phyloP scores from a whole-genome alignment of 2,113 vertebrate genomes.

The Laticauda colubrina region DNA sequence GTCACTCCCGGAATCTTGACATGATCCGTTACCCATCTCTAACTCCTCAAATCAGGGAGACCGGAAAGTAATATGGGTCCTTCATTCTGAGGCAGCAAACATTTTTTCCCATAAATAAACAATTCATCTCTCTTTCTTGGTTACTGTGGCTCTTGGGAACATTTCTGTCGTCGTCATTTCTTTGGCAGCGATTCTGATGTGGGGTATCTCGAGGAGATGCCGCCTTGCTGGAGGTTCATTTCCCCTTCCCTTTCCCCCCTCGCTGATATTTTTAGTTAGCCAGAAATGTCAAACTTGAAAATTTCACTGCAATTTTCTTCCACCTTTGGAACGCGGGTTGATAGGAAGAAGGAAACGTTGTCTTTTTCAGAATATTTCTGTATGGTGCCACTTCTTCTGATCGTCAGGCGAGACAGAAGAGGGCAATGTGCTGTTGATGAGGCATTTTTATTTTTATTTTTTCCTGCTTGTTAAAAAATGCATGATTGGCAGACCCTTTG shows the following conservation, averaged over 20 bases:
- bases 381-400: constrained; percentile 47
- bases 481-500: constrained; percentile 26
- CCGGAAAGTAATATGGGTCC: background rate
- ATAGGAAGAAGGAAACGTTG: constrained; percentile 47
- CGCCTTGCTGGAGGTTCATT: background rate
- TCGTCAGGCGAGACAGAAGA: constrained; percentile 29
- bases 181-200: background rate
- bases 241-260: background rate
- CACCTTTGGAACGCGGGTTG: constrained; percentile 37
- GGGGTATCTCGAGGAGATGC: background rate
- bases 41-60: background rate
- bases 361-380: constrained; percentile 52
- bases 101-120: background rate
- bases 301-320: constrained; percentile 30
- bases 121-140: background rate
- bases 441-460: constrained; percentile 47
- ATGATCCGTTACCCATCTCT: too few relatives aligned
- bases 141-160: background rate
- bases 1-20: too few relatives aligned
- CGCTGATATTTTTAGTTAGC: constrained; percentile 52
- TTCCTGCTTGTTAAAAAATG: constrained; percentile 48
- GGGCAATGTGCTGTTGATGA: background rate
- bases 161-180: background rate
- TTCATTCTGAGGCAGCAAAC: background rate
- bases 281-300: constrained; percentile 37